Evolutionary conservation across 2,797 vertebrate genomes (phyloP).

Genomic region (Macropus fuliginosus): DNA sequence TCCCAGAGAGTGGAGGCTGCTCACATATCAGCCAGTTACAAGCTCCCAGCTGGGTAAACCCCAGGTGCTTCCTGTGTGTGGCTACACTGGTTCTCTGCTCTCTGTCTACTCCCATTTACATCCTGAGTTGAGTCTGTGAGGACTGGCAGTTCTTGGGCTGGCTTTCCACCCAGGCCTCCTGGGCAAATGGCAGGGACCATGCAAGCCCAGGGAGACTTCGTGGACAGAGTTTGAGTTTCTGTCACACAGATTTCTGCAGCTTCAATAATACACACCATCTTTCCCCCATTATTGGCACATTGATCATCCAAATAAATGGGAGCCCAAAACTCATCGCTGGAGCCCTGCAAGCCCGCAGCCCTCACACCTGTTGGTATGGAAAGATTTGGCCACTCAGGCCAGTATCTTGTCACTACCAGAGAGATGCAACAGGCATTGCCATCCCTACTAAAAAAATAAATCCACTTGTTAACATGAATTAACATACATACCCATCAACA

Average conservation of each 20-base stretch:
- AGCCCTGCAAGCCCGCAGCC: background rate
- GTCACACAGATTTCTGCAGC: background rate
- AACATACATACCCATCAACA: background rate
- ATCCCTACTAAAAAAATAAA: background rate
- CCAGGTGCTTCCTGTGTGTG: background rate
- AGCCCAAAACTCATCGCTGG: background rate
- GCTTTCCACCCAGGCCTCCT: conserved; percentile 8
- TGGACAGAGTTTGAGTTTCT: background rate
- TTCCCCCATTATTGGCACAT: background rate
- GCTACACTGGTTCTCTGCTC: background rate
- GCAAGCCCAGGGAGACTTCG: background rate
- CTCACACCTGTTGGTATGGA: background rate
- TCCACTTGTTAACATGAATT: background rate
- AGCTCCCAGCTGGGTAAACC: conserved; percentile 10
- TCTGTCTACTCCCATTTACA: background rate
- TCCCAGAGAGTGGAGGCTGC: background rate
- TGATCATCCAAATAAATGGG: accelerated
- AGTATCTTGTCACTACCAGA: background rate
- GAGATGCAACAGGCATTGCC: background rate
- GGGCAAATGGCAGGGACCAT: conserved; percentile 38
- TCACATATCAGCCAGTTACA: background rate
- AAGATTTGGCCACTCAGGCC: background rate
- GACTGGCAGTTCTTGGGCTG: background rate
- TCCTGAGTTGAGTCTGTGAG: background rate
- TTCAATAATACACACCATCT: conserved; percentile 1